Evolutionary conservation across 2,888 invertebrate species (phyloP), one percentile per base, ranked within the genome.

Genomic region (Carabus problematicus): DNA sequence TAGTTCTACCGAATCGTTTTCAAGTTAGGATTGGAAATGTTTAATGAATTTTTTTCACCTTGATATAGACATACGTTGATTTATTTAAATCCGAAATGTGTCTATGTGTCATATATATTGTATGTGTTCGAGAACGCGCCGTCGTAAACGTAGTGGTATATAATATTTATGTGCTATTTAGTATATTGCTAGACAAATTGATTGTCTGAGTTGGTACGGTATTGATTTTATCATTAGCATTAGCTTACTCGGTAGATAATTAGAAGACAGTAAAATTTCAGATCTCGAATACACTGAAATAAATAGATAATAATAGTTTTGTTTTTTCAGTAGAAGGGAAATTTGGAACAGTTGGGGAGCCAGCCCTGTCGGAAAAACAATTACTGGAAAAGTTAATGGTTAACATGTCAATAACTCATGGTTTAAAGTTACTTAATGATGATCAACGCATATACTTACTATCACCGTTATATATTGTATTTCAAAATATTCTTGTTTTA

Each of bases 171-270:
- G 73, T 74, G 72, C 73, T 74, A 74, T 73, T 72, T 75, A 74
- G 75, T 75, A 75, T 75, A 75, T 75, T 74, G 75, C 75, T 75
- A 76, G 76, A 76, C 76, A 76, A 76, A 77, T 76, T 76, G 76
- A 75, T 74, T 75, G 76, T 74, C 74, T 75, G 73, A 49, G 56
- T 62, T 47, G 72, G 73, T 74, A 18, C 18, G 72, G 19, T 75
- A 77, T 77, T 74, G 77, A 77, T 77, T 77, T 76, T 77, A 70
- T 72, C 76, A 77, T 77, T 77, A 77, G 76, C 75, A 73, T 75
- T 77, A 77, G 76, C 75, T 73, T 75, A 77, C 76, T 74, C 75
- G 74, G 73, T 75, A 74, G 54, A 69, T 56, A 69, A 69, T 69
- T 69, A 69, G 61, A 62, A 62, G 61, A 61, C 56, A 59, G 42